Percentiles rank a stretch among this genome's conserved stretches.
These are phyloP conservation scores for Spheniscus mendiculus DNA, from an alignment of 2,113 vertebrate genomes.

Conservation along the genomic window DNA sequence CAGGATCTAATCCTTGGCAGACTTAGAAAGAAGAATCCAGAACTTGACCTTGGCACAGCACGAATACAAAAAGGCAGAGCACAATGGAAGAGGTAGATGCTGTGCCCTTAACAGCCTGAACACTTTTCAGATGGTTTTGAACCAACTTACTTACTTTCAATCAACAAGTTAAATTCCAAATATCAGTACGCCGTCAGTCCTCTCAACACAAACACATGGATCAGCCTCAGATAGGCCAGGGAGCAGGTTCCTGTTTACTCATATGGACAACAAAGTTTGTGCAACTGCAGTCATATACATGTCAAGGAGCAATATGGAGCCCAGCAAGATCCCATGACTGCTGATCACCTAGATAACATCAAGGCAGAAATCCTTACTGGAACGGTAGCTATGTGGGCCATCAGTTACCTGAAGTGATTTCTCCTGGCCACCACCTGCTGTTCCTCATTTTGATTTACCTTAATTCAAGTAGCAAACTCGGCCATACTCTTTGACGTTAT, in stretches of 20 bases:
- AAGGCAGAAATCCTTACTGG: neutral
- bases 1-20: neutral
- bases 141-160: neutral
- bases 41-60: neutral
- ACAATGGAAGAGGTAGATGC: neutral
- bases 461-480: neutral
- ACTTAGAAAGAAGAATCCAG: neutral
- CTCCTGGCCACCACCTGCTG: neutral
- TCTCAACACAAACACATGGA: neutral
- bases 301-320: neutral
- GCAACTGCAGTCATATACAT: neutral
- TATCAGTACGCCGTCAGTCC: neutral
- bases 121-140: neutral
- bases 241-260: conserved; percentile 27
- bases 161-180: neutral
- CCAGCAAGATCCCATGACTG: neutral
- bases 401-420: neutral
- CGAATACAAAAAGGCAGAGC: neutral
- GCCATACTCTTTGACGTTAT: neutral
- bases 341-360: neutral
- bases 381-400: neutral
- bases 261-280: neutral
- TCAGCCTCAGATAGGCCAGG: neutral
- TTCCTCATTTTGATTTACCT: neutral
- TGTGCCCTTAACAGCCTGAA: neutral